Evolutionary conservation across 2,113 vertebrate species (phyloP), one percentile per base, ranked within the genome.

Genomic region (Peromyscus leucopus): DNA sequence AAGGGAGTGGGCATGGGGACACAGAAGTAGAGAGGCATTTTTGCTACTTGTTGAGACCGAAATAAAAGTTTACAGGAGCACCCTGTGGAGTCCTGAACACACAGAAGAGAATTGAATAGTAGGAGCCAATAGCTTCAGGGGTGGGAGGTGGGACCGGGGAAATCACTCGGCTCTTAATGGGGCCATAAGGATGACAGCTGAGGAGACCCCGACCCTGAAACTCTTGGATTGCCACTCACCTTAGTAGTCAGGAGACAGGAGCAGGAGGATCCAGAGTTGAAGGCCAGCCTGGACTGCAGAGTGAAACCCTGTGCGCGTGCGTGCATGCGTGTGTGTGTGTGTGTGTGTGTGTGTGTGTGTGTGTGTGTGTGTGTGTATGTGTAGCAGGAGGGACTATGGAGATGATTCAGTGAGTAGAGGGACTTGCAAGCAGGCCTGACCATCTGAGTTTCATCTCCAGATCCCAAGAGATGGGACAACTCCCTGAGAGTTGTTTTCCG

Each of bases 31-130:
- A 48, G 94, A 85, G 46, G 2, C 4, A 12, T 61, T 55, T 90
- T 67, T 51, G 71, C 69, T 79, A 33, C 8, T 39, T 85, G 84
- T 75, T 8, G 71, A 91, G 89, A 76, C 5, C 13, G 21, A 42
- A 80, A 83, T n/a, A 76, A 85, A 97, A 9, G 42, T 92, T 96
- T 89, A 46, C 55, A 55, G 24, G 61, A n/a, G 26, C 26, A 55
- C 75, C 28, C 42, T 26, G 7, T 39, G 36, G 63, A 51, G 33
- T 61, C 21, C 21, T 26, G 22, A 36, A 65, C 6, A 6, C 65
- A 17, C 0, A 13, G 82, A 17, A 31, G 42, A 28, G 61, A 31
- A 65, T 22, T 83, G 48, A 71, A n/a, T 65, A 24, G 13, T 0
- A 7, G 57, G 72, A 85, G 46, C 61, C 31, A n/a, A 79, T 5